These are phyloP conservation scores for Heliconius congener DNA, from an alignment of 1,140 invertebrate genomes.

Conservation along the genomic window DNA sequence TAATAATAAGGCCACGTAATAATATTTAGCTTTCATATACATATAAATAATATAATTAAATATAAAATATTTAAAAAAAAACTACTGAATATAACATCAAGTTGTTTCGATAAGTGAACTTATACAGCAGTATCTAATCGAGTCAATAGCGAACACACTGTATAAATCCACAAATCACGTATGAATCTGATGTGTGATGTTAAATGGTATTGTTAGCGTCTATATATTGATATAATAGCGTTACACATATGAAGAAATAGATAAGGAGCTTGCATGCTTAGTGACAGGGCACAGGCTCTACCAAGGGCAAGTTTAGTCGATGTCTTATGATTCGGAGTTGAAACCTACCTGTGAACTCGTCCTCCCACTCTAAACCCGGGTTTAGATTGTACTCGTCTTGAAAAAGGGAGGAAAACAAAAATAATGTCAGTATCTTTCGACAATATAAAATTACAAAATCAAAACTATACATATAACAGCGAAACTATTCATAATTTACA, in stretches of 20 bases:
- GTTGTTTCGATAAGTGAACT: constrained; percentile 14
- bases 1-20: constrained; percentile 21
- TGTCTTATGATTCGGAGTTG: constrained; percentile 77
- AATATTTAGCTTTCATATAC: constrained; percentile 34
- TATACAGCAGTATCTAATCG: constrained; percentile 7
- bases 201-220: constrained; percentile 70
- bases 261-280: constrained; percentile 73
- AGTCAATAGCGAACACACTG: background rate
- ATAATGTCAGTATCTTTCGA: constrained; percentile 83
- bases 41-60: constrained; percentile 32
- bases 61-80: constrained; percentile 26
- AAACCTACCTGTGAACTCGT: constrained; percentile 99
- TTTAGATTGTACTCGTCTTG: constrained; percentile 99
- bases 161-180: background rate
- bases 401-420: constrained; percentile 89
- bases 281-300: constrained; percentile 78
- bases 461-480: constrained; percentile 72
- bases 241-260: constrained; percentile 68
- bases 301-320: constrained; percentile 72
- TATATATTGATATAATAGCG: constrained; percentile 70
- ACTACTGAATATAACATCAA: constrained; percentile 23
- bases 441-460: constrained; percentile 61
- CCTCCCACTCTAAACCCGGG: constrained; percentile 99
- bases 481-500: constrained; percentile 74
- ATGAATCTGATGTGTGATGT: constrained; percentile 53